Conservation (phyloP, 2,797 vertebrate genomes). For the Leptatherina wallacei region DNA sequence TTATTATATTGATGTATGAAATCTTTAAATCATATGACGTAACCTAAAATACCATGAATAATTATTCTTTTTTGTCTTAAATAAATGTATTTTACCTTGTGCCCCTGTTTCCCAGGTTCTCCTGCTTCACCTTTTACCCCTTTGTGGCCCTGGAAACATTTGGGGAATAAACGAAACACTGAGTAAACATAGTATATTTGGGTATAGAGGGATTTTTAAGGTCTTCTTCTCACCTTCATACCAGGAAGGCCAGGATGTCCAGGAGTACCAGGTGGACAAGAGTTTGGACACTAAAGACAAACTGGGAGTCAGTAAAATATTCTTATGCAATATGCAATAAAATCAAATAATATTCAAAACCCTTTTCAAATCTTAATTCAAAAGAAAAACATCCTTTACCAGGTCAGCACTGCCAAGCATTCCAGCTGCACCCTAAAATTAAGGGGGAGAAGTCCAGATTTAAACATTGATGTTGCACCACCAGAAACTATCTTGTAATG, state of each 20-base stretch:
- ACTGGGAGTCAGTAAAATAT: constrained; percentile 36
- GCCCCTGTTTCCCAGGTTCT: constrained; percentile 97
- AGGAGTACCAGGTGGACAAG: constrained; percentile 89
- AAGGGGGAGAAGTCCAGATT: constrained; percentile 2
- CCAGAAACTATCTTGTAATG: neutral
- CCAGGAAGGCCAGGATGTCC: constrained; percentile 95
- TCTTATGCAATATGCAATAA: constrained; percentile 14
- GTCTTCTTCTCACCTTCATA: constrained; percentile 89
- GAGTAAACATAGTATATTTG: constrained; percentile 1
- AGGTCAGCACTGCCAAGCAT: constrained; percentile 78
- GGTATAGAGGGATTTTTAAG: neutral
- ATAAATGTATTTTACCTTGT: constrained; percentile 87
- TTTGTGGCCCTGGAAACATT: constrained; percentile 91
- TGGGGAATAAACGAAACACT: neutral
- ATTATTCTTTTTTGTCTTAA: neutral
- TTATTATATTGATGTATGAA: constrained; percentile 5
- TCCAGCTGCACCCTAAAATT: constrained; percentile 82
- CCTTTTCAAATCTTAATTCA: neutral
- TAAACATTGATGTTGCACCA: neutral
- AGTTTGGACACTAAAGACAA: constrained; percentile 89
- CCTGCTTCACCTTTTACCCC: constrained; percentile 93
- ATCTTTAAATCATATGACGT: constrained; percentile 5
- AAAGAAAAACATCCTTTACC: constrained; percentile 67
- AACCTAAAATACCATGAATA: constrained; percentile 1
- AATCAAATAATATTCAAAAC: neutral